phyloP scores from a whole-genome alignment of 2,797 vertebrate genomes.

The Oreochromis grahami region DNA sequence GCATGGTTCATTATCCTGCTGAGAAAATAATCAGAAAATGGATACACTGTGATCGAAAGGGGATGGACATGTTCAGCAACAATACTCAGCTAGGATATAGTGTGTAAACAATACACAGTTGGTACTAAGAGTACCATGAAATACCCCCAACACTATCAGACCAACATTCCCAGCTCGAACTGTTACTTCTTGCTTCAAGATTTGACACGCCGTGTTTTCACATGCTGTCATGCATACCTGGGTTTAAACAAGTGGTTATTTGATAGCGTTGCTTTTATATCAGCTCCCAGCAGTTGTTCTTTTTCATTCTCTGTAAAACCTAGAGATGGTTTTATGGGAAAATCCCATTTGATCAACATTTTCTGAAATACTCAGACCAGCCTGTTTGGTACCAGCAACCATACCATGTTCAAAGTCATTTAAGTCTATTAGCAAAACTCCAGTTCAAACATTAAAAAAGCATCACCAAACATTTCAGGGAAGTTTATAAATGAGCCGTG shows the following conservation, averaged over 20 bases:
- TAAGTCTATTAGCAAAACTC: neutral
- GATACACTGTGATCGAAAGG: neutral
- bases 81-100: neutral
- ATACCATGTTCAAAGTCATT: neutral
- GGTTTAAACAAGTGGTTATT: neutral
- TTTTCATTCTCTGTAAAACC: neutral
- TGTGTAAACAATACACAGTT: neutral
- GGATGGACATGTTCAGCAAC: neutral
- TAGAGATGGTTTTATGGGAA: neutral
- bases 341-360: neutral
- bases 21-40: neutral
- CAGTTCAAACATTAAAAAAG: neutral
- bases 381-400: neutral
- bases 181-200: neutral
- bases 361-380: neutral
- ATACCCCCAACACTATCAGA: neutral
- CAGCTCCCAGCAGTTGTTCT: neutral
- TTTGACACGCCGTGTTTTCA: neutral
- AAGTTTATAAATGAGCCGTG: neutral
- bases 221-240: neutral
- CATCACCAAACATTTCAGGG: neutral
- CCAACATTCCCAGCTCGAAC: neutral
- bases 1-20: neutral
- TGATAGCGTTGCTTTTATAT: neutral
- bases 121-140: neutral